Base-by-base conservation (phyloP, 2,113 vertebrate genomes). In the Collichthys lucidus region DNA sequence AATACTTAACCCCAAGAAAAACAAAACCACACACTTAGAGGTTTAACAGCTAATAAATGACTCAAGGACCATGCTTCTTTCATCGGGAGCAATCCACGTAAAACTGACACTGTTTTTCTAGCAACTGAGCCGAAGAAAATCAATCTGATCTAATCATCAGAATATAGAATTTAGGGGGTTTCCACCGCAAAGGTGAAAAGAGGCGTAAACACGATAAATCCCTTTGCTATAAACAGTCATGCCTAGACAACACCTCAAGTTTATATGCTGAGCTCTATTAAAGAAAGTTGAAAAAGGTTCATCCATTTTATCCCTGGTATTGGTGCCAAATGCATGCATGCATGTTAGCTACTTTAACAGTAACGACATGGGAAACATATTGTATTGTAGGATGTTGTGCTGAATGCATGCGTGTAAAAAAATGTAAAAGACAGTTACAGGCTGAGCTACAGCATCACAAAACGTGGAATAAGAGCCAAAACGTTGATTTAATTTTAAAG, bases 61-160 rank as follows among this genome's bases (percentile, higher is more conserved):
- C 77, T 62, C 62, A n/a, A 67, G 75, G 75, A 83, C 74, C 61
- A 17, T 47, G 15, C 61, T 60, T 85, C 76, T 86, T 83, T 92
- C 88, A 83, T 77, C 80, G 11, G 42, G 56, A 85, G 76, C 86
- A 85, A 67, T 49, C 53, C 84, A 88, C 78, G 31, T 72, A 67
- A 70, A 83, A 88, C 65, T 50, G 77, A 74, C 57, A 44, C 24
- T 85, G 86, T 90, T 93, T 89, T 80, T 78, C 19, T 49, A 89
- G 79, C 90, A 86, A 83, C 50, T 72, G 76, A 89, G 84, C 67
- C 61, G 42, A 57, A 79, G 46, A 88, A 88, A 91, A 89, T 80
- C 77, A 77, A 61, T 62, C 72, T 49, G 61, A 82, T 88, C 62
- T 81, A 85, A 90, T 88, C 81, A 83, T 74, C 50, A 60, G 63